Base-by-base conservation (phyloP, 1,140 invertebrate species). In the Choristoneura fumiferana region DNA sequence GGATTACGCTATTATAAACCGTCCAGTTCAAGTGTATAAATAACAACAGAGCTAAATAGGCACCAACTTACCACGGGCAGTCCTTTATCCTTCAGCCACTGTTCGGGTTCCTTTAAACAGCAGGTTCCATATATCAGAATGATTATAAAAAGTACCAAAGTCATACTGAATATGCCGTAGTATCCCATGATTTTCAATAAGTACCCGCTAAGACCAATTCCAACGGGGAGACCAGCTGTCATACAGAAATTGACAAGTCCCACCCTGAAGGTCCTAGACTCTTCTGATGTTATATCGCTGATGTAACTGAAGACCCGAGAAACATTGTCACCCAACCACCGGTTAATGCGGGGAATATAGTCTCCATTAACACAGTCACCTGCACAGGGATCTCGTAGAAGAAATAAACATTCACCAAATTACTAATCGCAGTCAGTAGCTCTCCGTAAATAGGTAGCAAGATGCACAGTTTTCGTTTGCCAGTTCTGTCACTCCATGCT, bases 371-470 rank as follows among this genome's bases (percentile, higher is more conserved):
- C 0, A 94, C 94, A 5, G 93, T 93, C 0, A 92, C 92, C 83
- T 96, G 93, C 91, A 52, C 14, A 17, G 15, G 14, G 29, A 34
- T 10, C 70, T 94, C 92, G 67, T 54, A 36, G 33, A 14, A 15
- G 36, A 37, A 29, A 3, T 29, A 2, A 29, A 3, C 22, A 29
- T 29, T 29, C 2, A 29, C 6, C 22, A 29, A 29, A 29, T 6
- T 3, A 29, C 6, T 29, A 29, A 29, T 29, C 22, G 6, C 2
- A 29, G 22, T 29, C 22, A 29, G 71, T 49, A 96, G 90, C 73
- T 96, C 95, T 0, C 96, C 96, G 38, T 95, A 86, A 59, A 96
- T 94, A 0, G 96, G 95, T 10, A 97, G 81, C 0, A 97, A 77
- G 83, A 98, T 95, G 62, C 95, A 95, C 0, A 96, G 91, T 81